Evolutionary conservation across 2,888 invertebrate species (phyloP).

Genomic region (Rhagonycha lutea): DNA sequence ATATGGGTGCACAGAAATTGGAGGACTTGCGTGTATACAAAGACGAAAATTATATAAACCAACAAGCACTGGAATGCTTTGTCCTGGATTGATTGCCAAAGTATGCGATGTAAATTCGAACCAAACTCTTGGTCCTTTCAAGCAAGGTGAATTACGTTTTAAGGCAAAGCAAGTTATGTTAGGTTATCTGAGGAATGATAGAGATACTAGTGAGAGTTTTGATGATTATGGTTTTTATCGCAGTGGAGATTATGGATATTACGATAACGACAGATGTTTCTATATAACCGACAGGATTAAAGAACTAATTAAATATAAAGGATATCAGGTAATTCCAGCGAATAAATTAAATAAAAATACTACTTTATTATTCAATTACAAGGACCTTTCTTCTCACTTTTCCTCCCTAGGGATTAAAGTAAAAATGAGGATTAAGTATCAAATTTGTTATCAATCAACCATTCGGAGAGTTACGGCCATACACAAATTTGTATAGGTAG

Average conservation of each 20-base stretch:
- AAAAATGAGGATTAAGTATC: too few relatives aligned
- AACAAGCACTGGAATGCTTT: constrained; percentile 62
- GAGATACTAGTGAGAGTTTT: constrained; percentile 64
- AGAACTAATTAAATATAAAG: constrained; percentile 87
- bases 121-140: constrained; percentile 60
- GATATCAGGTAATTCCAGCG: constrained; percentile 64
- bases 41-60: background rate
- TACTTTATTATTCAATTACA: too few relatives aligned
- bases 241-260: constrained; percentile 81
- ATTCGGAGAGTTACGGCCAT: too few relatives aligned
- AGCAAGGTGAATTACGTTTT: constrained; percentile 81
- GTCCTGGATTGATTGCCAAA: constrained; percentile 64
- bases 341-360: background rate
- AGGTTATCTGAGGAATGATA: constrained; percentile 72
- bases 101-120: constrained; percentile 62
- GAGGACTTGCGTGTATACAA: background rate
- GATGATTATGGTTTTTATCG: constrained; percentile 75
- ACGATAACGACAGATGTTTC: constrained; percentile 73
- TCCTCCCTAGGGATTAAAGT: background rate
- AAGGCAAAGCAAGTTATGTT: constrained; percentile 67
- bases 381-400: too few relatives aligned
- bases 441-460: too few relatives aligned
- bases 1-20: constrained; percentile 10
- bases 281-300: constrained; percentile 82
- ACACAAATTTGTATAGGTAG: too few relatives aligned